phyloP scores from a whole-genome alignment of 2,888 invertebrate species.

The Megaustenia siamemsis region DNA sequence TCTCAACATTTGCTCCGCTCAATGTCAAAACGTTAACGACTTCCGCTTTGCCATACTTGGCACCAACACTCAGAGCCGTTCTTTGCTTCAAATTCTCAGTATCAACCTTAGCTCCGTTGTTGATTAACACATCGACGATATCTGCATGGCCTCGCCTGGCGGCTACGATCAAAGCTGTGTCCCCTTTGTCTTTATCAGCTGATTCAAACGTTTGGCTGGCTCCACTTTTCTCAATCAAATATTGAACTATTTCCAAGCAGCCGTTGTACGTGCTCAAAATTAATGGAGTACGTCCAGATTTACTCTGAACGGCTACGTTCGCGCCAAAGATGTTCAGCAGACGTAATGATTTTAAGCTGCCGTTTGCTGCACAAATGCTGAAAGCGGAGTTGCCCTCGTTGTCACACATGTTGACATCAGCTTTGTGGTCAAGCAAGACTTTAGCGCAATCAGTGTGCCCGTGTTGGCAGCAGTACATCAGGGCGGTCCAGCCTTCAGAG shows the following conservation, averaged over 20 bases:
- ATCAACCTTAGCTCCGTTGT: conserved; percentile 22
- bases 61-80: conserved; percentile 26
- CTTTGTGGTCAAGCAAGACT: conserved; percentile 35
- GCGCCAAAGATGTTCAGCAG: conserved; percentile 64
- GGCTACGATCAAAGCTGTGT: conserved; percentile 40
- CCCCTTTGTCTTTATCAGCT: conserved; percentile 19
- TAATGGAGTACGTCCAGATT: conserved; percentile 46
- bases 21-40: conserved; percentile 55
- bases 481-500: conserved; percentile 64
- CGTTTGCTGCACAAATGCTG: conserved; percentile 45
- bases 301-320: conserved; percentile 56
- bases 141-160: conserved; percentile 5
- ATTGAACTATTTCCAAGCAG: conserved; percentile 34
- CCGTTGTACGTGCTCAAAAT: conserved; percentile 51
- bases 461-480: conserved; percentile 46
- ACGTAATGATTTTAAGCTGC: conserved; percentile 62
- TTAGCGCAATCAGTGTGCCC: conserved; percentile 36
- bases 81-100: conserved; percentile 19
- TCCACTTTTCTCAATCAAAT: conserved; percentile 31
- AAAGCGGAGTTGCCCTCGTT: conserved; percentile 44
- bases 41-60: not conserved
- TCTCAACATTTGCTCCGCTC: conserved; percentile 65
- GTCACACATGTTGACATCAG: conserved; percentile 34
- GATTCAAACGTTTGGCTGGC: not conserved
- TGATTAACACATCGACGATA: not conserved